Conservation (phyloP, 2,888 invertebrate species). For the Caenorhabditis macrosperma region DNA sequence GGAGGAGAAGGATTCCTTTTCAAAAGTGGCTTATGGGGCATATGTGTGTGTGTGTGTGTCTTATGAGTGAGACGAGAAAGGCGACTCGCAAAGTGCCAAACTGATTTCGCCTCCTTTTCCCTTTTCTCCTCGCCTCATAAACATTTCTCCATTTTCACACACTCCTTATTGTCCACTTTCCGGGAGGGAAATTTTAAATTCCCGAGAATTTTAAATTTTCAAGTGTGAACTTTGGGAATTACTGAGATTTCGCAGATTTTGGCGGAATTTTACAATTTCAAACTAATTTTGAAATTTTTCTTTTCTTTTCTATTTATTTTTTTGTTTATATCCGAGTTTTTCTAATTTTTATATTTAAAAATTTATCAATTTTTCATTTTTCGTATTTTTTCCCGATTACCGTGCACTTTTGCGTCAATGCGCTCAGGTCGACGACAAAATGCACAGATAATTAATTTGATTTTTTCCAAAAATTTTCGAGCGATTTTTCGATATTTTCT, state of each 20-base stretch:
- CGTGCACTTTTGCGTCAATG: too few species aligned
- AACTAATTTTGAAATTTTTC: not conserved
- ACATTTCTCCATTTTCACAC: constrained; percentile 1
- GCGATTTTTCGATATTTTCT: not conserved
- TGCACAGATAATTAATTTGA: not conserved
- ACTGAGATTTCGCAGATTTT: not conserved
- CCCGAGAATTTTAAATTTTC: not conserved
- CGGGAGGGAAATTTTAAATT: too few species aligned
- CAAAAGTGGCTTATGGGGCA: constrained; percentile 45
- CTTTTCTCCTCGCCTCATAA: not conserved
- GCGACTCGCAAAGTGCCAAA: constrained; percentile 9
- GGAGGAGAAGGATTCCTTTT: not conserved
- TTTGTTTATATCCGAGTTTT: not conserved
- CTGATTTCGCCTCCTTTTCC: not conserved
- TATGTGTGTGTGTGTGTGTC: constrained; percentile 19
- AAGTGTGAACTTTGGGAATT: too few species aligned
- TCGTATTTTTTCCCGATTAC: too few species aligned
- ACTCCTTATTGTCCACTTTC: too few species aligned
- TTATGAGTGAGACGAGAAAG: constrained; percentile 1
- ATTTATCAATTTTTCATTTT: too few species aligned
- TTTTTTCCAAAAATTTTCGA: not conserved
- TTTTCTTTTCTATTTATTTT: too few species aligned
- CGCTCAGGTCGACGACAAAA: too few species aligned
- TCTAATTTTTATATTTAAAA: not conserved
- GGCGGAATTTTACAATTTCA: not conserved